Conservation (phyloP, 2,797 vertebrate species). For the Characodon lateralis region DNA sequence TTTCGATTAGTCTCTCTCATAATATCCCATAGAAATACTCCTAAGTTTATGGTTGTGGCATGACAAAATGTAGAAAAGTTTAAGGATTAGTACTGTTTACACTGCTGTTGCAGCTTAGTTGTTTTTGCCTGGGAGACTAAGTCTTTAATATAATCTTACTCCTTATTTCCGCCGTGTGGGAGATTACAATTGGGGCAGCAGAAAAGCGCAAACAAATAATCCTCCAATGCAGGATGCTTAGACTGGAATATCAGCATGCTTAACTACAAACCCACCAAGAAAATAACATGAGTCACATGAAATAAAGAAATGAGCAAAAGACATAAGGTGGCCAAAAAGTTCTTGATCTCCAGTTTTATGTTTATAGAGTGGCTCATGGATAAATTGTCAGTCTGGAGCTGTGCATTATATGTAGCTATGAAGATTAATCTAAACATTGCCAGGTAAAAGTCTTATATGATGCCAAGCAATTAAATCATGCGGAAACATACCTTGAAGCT, state of each 20-base stretch:
- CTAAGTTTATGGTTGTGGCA: not conserved
- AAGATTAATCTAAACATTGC: conserved; percentile 37
- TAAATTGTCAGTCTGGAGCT: conserved; percentile 32
- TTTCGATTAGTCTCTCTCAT: not conserved
- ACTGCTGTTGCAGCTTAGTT: conserved; percentile 31
- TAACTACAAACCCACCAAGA: conserved; percentile 57
- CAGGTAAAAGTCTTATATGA: conserved; percentile 34
- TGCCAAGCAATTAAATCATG: conserved; percentile 38
- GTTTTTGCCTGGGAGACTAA: conserved; percentile 60
- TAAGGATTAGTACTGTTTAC: not conserved
- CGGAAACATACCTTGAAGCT: conserved; percentile 10
- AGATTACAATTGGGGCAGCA: conserved; percentile 64
- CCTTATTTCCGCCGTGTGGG: conserved; percentile 65
- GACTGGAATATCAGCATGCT: conserved; percentile 69
- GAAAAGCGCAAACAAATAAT: conserved; percentile 70
- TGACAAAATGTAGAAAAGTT: not conserved
- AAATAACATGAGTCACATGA: conserved; percentile 51
- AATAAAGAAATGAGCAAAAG: conserved; percentile 43
- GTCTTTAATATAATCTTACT: conserved; percentile 67
- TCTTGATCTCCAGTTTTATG: conserved; percentile 57
- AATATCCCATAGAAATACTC: not conserved
- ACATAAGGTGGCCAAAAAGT: conserved; percentile 45
- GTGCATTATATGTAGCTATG: conserved; percentile 55
- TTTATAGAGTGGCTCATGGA: conserved; percentile 25
- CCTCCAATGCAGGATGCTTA: conserved; percentile 69